Base-by-base conservation (phyloP, 2,888 invertebrate genomes). In the Liposcelis brunnea region DNA sequence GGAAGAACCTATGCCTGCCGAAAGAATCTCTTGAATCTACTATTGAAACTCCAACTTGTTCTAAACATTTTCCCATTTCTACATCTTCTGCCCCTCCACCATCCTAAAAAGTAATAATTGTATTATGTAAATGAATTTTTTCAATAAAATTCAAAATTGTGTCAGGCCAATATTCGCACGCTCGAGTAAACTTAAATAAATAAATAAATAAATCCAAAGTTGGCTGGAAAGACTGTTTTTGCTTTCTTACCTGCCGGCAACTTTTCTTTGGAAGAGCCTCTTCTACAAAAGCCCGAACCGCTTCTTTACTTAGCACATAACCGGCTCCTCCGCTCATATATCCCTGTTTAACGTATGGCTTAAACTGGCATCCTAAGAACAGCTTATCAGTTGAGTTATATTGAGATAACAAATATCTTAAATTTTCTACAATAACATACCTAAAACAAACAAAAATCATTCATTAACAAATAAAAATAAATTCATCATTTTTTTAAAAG, bases 301-400 rank as follows among this genome's bases (percentile, higher is more conserved):
- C 89, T 58, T 79, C 82, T 47, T 75, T 72, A 56, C 93, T 93
- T 12, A 97, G 68, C 26, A 97, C 90, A 63, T 97, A 97, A 0
- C 97, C 95, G 43, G 89, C 87, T 1, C 89, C 89, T 2, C 89
- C 89, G 54, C 85, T 86, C 87, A 89, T 89, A 58, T 89, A 90
- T 1, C 91, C 91, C 55, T 80, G 78, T 50, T 78, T 74, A 0
- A 81, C 77, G 55, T 77, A 87, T 0, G 82, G 83, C 59, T 86
- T 89, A 62, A 91, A 89, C 49, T 82, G 72, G 58, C 87, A 89
- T 0, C 94, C 94, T 59, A 89, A 94, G 62, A 89, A 95, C 7
- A 91, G 68, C 0, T 90, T 80, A 2, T 78, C 75, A 1, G 70
- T 68, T 1, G 83, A 69, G 54, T 77, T 72, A 57, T 86, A 75